These are phyloP conservation scores for Heliconius nattereri DNA, from an alignment of 1,140 invertebrate genomes.

Conservation along the genomic window DNA sequence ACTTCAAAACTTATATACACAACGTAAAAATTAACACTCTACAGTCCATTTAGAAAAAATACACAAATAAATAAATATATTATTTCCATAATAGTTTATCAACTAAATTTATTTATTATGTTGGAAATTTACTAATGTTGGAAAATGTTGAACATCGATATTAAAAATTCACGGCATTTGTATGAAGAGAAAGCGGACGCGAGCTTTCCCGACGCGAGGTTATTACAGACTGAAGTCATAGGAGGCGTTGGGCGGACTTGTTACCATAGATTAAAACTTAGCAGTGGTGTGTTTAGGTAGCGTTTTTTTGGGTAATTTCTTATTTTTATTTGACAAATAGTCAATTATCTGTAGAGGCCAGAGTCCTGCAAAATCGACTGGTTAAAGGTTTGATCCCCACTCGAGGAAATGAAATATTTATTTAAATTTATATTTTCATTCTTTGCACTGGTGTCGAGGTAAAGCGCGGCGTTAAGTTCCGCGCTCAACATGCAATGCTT, in stretches of 20 bases:
- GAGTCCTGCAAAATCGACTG: no score
- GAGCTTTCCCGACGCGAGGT: conserved; percentile 31
- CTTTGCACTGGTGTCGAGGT: no score
- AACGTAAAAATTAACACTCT: conserved; percentile 33
- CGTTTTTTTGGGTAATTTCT: neutral
- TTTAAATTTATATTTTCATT: no score
- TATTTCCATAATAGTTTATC: neutral
- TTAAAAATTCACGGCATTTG: conserved; percentile 63
- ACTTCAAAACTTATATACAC: conserved; percentile 67
- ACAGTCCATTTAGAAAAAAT: conserved; percentile 29
- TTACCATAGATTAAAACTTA: conserved; percentile 35
- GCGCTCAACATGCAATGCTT: no score
- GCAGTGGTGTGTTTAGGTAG: conserved; percentile 8
- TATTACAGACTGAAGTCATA: conserved; percentile 45
- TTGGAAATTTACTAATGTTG: neutral
- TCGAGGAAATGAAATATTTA: no score
- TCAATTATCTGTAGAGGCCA: no score
- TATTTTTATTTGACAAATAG: neutral
- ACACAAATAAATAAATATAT: conserved; percentile 26
- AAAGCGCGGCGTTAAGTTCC: no score
- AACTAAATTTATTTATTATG: neutral
- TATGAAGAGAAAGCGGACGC: conserved; percentile 27
- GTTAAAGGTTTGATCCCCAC: no score
- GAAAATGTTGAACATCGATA: conserved; percentile 44
- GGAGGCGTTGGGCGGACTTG: conserved; percentile 30